A percentile compares a stretch with the other conserved stretches of the same genome.
Conservation (phyloP, 2,888 invertebrate species). For the Noctua comes region DNA sequence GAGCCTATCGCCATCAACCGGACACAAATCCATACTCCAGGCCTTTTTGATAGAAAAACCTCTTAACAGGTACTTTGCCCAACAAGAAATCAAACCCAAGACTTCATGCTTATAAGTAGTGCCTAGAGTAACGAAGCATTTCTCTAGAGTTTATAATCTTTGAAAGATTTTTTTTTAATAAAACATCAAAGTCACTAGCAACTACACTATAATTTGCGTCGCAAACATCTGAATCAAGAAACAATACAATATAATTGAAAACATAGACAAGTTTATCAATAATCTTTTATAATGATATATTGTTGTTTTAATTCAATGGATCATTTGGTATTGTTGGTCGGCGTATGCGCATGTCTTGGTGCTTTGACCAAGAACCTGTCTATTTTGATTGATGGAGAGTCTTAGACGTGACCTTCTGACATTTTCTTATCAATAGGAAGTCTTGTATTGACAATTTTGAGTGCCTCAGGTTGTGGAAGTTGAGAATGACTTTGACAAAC, state of each 20-base stretch:
- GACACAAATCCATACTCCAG: neutral
- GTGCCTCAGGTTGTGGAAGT: constrained; percentile 35
- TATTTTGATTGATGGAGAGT: constrained; percentile 54
- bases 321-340: constrained; percentile 60
- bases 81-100: neutral
- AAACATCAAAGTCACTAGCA: neutral
- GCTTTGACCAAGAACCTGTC: constrained; percentile 48
- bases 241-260: constrained; percentile 65
- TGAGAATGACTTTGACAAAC: constrained; percentile 31
- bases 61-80: neutral
- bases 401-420: constrained; percentile 56
- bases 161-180: neutral
- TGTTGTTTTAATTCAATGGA: constrained; percentile 70
- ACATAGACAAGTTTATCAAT: constrained; percentile 65
- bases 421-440: constrained; percentile 57
- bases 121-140: neutral
- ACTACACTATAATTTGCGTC: constrained; percentile 12
- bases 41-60: neutral
- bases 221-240: constrained; percentile 36
- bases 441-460: constrained; percentile 47
- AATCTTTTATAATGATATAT: constrained; percentile 72
- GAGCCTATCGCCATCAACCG: neutral
- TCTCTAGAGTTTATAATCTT: neutral
- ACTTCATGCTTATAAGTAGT: neutral
- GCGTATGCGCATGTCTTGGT: constrained; percentile 32